Conservation (phyloP, 2,797 vertebrate genomes). For the Sandelia bainsii region DNA sequence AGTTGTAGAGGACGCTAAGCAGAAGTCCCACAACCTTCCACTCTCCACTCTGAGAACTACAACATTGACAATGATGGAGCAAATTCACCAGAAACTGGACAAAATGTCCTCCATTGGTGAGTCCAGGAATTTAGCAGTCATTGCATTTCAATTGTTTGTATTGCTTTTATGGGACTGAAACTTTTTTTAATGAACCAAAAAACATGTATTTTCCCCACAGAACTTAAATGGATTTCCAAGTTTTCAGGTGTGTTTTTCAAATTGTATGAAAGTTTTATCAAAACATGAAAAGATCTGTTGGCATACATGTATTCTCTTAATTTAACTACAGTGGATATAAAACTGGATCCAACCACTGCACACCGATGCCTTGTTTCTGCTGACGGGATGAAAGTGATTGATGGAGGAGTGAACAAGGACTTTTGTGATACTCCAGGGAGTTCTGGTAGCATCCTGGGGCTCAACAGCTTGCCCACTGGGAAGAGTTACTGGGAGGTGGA, state of each 20-base stretch:
- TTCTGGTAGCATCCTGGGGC: conserved; percentile 53
- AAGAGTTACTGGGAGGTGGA: conserved; percentile 68
- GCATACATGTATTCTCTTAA: too few relatives aligned
- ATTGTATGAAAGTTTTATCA: not conserved
- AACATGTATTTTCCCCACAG: conserved; percentile 43
- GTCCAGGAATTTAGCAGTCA: rapidly evolving
- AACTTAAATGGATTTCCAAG: conserved; percentile 68
- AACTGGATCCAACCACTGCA: conserved; percentile 55
- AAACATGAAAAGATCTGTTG: too few relatives aligned
- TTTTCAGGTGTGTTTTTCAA: conserved; percentile 71
- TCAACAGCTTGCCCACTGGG: conserved; percentile 36
- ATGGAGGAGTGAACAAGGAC: not conserved
- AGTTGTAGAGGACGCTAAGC: conserved; percentile 39
- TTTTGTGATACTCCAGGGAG: not conserved
- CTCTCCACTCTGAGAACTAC: conserved; percentile 55
- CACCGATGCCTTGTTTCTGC: conserved; percentile 49
- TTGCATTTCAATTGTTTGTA: not conserved
- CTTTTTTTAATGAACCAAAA: too few relatives aligned
- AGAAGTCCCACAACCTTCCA: conserved; percentile 44
- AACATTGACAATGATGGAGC: conserved; percentile 49
- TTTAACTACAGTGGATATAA: conserved; percentile 30
- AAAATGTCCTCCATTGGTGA: conserved; percentile 68
- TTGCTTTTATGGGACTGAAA: too few relatives aligned
- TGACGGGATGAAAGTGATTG: conserved; percentile 39
- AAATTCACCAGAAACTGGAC: conserved; percentile 63